Evolutionary conservation across 1,140 invertebrate genomes (phyloP).

Genomic region (Penaeus indicus): DNA sequence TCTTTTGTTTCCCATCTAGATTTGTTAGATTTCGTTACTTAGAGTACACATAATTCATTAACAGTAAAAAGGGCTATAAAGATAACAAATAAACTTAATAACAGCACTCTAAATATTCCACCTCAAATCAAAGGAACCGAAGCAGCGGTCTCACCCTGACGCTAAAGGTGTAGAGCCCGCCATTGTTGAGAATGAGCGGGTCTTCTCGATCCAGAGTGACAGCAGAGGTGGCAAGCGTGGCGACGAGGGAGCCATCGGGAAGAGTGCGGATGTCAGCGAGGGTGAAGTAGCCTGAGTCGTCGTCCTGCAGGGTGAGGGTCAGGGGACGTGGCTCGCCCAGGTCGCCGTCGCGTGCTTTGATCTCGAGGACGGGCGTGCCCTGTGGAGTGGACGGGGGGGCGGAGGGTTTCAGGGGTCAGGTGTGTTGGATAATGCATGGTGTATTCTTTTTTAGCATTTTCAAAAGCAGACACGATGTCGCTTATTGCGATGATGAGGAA

Average conservation of each 20-base stretch:
- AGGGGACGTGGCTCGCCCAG: constrained; percentile 79
- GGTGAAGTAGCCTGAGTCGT: constrained; percentile 79
- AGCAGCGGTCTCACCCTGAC: constrained; percentile 73
- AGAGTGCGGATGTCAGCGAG: constrained; percentile 66
- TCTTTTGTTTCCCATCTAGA: too few relatives aligned
- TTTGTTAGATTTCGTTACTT: too few relatives aligned
- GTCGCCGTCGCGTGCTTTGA: constrained; percentile 83
- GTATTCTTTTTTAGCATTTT: background rate
- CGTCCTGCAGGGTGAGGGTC: constrained; percentile 75
- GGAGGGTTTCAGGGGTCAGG: background rate
- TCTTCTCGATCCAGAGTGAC: constrained; percentile 82
- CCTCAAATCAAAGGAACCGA: background rate
- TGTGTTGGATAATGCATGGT: background rate
- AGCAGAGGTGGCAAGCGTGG: constrained; percentile 76
- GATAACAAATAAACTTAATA: too few relatives aligned
- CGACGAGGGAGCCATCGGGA: constrained; percentile 66
- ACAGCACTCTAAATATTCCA: background rate
- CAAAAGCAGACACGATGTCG: background rate
- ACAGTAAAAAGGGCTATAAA: too few relatives aligned
- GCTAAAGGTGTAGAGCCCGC: constrained; percentile 82
- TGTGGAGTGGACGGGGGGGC: constrained; percentile 54
- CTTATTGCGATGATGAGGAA: background rate
- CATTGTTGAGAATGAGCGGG: constrained; percentile 80
- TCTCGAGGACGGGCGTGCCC: constrained; percentile 77
- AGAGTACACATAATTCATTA: too few relatives aligned